Percentiles rank a stretch among this genome's conserved stretches.
Evolutionary conservation across 2,888 invertebrate species (phyloP).

Genomic region (Aspidiotus rigidus): DNA sequence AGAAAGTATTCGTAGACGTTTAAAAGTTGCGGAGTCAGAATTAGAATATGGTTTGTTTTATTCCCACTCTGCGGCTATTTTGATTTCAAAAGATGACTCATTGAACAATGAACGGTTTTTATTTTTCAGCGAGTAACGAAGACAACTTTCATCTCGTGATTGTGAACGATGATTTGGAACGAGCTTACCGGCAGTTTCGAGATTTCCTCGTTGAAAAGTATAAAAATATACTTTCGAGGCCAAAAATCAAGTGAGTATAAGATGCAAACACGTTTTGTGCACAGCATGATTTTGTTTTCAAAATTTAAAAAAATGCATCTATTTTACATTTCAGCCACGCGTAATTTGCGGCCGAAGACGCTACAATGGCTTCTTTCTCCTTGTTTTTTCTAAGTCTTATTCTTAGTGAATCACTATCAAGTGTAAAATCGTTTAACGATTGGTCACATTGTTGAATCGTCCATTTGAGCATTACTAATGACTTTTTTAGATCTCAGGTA

Average conservation of each 20-base stretch:
- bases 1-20: constrained; percentile 67
- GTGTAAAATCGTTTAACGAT: too few relatives aligned
- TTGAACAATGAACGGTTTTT: background rate
- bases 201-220: constrained; percentile 52
- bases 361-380: too few relatives aligned
- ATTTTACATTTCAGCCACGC: background rate
- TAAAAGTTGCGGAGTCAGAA: constrained; percentile 69
- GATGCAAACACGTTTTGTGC: too few relatives aligned
- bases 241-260: background rate
- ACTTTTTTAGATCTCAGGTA: too few relatives aligned
- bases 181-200: constrained; percentile 65
- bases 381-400: too few relatives aligned
- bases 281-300: too few relatives aligned
- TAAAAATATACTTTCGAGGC: constrained; percentile 16
- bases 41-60: constrained; percentile 63
- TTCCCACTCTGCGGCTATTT: background rate
- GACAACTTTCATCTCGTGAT: constrained; percentile 77
- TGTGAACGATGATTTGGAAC: constrained; percentile 70
- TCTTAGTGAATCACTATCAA: too few relatives aligned
- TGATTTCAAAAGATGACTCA: background rate
- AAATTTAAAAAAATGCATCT: background rate
- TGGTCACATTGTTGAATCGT: too few relatives aligned
- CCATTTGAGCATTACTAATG: too few relatives aligned
- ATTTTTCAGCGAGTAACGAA: constrained; percentile 48
- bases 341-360: background rate